These are phyloP conservation scores for Pollenia labialis DNA, from an alignment of 2,888 invertebrate species.

Conservation along the genomic window DNA sequence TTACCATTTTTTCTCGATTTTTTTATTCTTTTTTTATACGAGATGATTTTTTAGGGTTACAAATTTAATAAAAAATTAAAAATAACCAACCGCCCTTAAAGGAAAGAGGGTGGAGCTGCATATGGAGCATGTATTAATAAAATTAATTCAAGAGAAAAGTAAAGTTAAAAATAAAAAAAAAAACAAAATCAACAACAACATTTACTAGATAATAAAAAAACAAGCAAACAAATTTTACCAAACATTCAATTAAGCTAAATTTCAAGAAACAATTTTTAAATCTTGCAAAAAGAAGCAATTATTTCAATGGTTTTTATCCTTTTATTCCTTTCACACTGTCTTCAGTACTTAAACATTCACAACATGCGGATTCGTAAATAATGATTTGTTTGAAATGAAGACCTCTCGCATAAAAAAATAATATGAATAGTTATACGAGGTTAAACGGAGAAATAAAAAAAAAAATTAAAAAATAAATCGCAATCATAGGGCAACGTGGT, in stretches of 20 bases:
- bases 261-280: background rate
- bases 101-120: background rate
- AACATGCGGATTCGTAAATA: slow-evolving; percentile 7
- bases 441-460: background rate
- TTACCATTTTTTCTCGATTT: background rate
- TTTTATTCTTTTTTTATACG: background rate
- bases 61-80: slow-evolving; percentile 2
- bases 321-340: slow-evolving; percentile 2
- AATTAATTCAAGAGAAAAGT: background rate
- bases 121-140: background rate
- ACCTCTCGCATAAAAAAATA: background rate
- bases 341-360: background rate
- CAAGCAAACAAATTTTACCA: slow-evolving; percentile 9
- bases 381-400: slow-evolving; percentile 13
- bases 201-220: background rate
- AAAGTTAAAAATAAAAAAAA: background rate
- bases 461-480: too few species aligned
- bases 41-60: slow-evolving; percentile 10
- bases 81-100: slow-evolving; percentile 38
- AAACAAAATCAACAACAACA: slow-evolving; percentile 26
- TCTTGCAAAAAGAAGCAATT: slow-evolving; percentile 38
- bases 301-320: slow-evolving; percentile 45
- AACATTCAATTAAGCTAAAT: slow-evolving; percentile 29
- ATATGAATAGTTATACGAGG: background rate
- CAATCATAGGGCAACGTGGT: too few species aligned